phyloP scores from a whole-genome alignment of 2,113 vertebrate species.

The Hemiscyllium ocellatum region DNA sequence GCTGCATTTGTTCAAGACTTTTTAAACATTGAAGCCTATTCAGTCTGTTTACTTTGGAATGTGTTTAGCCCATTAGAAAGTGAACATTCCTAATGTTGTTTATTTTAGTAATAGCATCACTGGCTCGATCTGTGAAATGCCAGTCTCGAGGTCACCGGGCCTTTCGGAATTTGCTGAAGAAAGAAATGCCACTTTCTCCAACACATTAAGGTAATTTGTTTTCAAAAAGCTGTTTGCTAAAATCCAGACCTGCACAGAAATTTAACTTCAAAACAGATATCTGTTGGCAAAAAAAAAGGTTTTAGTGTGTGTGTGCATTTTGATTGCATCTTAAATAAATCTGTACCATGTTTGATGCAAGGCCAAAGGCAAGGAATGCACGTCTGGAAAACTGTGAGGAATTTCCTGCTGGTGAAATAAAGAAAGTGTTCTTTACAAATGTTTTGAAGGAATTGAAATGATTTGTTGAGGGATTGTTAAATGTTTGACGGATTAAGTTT shows the following conservation, averaged over 20 bases:
- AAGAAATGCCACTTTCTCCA: background rate
- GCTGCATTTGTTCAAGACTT: background rate
- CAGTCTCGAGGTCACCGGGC: background rate
- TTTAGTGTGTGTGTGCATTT: background rate
- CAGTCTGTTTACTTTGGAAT: background rate
- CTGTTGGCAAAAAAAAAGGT: background rate
- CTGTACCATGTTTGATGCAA: background rate
- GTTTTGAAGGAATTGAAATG: background rate
- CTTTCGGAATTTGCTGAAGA: background rate
- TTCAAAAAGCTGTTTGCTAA: background rate
- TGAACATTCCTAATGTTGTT: conserved; percentile 1
- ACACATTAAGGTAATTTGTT: background rate
- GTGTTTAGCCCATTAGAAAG: background rate
- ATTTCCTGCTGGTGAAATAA: background rate
- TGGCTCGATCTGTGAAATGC: background rate
- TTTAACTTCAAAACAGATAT: background rate
- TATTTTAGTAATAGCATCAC: background rate
- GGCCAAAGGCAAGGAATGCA: background rate
- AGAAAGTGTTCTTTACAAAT: background rate
- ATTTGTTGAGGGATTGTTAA: conserved; percentile 15
- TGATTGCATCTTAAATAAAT: background rate
- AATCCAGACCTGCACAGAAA: background rate
- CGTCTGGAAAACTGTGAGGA: background rate
- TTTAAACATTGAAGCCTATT: background rate
- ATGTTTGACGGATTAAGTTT: background rate